A percentile compares a stretch with the other conserved stretches of the same genome.
These are phyloP conservation scores for Anisognathus igniventris DNA, from an alignment of 2,797 vertebrate species.

Conservation along the genomic window DNA sequence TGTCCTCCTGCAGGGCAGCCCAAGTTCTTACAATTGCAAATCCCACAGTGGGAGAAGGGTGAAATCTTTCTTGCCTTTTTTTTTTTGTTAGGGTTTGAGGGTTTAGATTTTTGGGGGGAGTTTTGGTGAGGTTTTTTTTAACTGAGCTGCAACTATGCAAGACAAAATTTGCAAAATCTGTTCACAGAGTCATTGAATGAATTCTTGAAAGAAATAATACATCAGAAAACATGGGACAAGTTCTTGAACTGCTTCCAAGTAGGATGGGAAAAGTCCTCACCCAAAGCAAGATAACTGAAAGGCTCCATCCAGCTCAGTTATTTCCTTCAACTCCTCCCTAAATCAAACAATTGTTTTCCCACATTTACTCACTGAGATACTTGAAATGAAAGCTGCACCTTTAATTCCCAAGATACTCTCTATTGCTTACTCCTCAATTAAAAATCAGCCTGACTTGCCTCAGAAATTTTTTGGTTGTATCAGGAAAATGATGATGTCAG, in stretches of 20 bases:
- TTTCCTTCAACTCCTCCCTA: background rate
- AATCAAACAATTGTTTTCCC: background rate
- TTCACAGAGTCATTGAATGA: background rate
- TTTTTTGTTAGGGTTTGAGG: background rate
- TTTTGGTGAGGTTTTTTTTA: fast-evolving
- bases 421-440: background rate
- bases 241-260: background rate
- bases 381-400: background rate
- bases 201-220: background rate
- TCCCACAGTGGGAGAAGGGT: background rate
- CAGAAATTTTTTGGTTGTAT: background rate
- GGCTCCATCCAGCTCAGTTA: background rate
- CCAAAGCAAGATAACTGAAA: background rate
- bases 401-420: background rate
- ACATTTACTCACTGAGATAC: background rate
- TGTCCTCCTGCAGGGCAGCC: background rate
- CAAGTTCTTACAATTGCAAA: background rate
- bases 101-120: background rate
- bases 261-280: background rate
- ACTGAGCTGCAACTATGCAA: background rate
- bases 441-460: background rate
- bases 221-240: background rate
- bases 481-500: background rate
- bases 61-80: too few relatives aligned
- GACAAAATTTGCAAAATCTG: background rate